Evolutionary conservation across 2,888 invertebrate species (phyloP).

Genomic region (Calliopum simillimum): DNA sequence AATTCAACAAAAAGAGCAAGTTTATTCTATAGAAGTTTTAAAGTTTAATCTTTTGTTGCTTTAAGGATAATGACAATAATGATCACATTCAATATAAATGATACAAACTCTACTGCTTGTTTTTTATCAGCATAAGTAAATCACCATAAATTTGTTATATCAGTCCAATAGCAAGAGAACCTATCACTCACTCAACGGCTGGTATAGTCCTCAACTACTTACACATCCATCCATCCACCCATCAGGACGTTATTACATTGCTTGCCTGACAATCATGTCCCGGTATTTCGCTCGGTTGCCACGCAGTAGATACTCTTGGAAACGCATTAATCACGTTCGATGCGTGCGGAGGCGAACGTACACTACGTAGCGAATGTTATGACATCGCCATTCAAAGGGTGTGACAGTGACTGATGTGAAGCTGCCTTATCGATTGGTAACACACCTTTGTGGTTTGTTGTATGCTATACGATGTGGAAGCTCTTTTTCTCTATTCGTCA

Average conservation of each 20-base stretch:
- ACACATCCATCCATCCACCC: no score
- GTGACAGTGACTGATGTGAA: conserved; percentile 66
- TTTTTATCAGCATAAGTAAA: no score
- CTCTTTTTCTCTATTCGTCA: no score
- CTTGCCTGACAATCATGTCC: not conserved
- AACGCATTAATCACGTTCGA: conserved; percentile 64
- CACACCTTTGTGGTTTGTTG: conserved; percentile 14
- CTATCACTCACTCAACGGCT: conserved; percentile 27
- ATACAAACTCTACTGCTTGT: no score
- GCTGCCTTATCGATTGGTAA: conserved; percentile 60
- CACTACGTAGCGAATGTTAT: conserved; percentile 23
- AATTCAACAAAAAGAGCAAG: not conserved
- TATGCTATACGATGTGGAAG: no score
- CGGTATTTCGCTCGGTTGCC: not conserved
- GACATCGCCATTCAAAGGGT: conserved; percentile 48
- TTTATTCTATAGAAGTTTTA: no score
- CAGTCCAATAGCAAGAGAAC: conserved; percentile 15
- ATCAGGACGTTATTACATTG: no score
- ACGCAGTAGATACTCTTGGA: conserved; percentile 45
- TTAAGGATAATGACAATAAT: no score
- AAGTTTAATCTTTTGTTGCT: no score
- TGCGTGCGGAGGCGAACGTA: conserved; percentile 4
- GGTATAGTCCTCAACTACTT: not conserved
- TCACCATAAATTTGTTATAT: no score
- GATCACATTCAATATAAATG: no score